Percentiles rank a stretch among this genome's conserved stretches.
Evolutionary conservation across 2,797 vertebrate species (phyloP).

Genomic region (Pelobates cultripes): DNA sequence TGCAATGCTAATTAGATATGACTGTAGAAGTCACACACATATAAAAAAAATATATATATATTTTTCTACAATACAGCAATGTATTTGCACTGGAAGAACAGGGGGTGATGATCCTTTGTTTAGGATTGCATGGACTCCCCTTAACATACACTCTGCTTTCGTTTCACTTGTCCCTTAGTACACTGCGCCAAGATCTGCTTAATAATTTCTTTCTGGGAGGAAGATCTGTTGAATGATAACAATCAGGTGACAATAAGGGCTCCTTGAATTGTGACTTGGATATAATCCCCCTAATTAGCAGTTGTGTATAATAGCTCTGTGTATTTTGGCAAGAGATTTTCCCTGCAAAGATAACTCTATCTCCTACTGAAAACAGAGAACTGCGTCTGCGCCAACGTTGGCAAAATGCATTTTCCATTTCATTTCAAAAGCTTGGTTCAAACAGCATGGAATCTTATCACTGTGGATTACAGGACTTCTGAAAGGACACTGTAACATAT

Average conservation of each 20-base stretch:
- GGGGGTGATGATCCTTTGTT: no score
- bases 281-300: not conserved
- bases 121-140: no score
- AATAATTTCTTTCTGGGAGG: not conserved
- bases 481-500: not conserved
- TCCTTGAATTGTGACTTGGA: not conserved
- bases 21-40: no score
- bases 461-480: not conserved
- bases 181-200: no score
- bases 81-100: no score
- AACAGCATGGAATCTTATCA: conserved; percentile 19
- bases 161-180: no score
- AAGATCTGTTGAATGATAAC: no score
- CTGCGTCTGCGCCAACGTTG: not conserved
- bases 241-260: not conserved
- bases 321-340: conserved; percentile 14
- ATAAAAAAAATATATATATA: no score
- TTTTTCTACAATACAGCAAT: no score
- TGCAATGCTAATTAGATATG: no score
- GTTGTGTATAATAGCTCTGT: not conserved
- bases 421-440: not conserved
- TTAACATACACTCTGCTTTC: no score
- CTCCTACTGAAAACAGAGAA: conserved; percentile 14
- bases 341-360: conserved; percentile 1
- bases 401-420: conserved; percentile 17